phyloP scores from a whole-genome alignment of 2,113 vertebrate genomes.

The Psilopogon haemacephalus region DNA sequence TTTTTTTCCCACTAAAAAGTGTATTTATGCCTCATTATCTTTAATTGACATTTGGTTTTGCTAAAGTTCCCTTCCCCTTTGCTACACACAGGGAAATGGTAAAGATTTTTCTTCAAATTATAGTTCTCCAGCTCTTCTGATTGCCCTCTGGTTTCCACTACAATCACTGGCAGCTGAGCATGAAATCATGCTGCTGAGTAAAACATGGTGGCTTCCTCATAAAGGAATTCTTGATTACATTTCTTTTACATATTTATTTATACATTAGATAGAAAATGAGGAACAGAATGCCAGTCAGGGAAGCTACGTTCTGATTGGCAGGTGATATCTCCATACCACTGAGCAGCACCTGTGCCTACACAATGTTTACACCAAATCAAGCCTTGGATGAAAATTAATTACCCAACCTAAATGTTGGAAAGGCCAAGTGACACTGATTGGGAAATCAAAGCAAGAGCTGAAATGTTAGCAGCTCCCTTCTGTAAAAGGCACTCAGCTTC shows the following conservation, averaged over 20 bases:
- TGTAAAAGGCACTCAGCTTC: not conserved
- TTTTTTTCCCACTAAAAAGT: not conserved
- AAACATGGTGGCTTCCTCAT: conserved; percentile 3
- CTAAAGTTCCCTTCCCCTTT: not conserved
- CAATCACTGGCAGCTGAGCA: conserved; percentile 18
- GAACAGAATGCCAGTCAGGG: not conserved
- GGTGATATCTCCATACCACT: not conserved
- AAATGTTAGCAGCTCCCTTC: not conserved
- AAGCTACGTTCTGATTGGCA: not conserved
- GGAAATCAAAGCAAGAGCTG: not conserved
- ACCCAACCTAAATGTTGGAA: not conserved
- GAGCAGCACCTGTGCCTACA: conserved; percentile 15
- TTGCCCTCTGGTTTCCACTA: conserved; percentile 17
- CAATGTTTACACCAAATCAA: not conserved
- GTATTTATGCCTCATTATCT: not conserved
- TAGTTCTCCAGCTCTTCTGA: not conserved
- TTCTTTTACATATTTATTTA: conserved; percentile 27
- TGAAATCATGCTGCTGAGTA: conserved; percentile 14
- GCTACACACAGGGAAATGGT: not conserved
- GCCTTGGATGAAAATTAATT: not conserved
- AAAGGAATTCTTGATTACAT: not conserved
- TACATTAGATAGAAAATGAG: not conserved
- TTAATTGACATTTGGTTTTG: not conserved
- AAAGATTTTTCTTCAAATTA: not conserved
- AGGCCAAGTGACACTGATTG: conserved; percentile 4